Evolutionary conservation across 2,797 vertebrate genomes (phyloP).

Genomic region (Tauraco hartlaubi): DNA sequence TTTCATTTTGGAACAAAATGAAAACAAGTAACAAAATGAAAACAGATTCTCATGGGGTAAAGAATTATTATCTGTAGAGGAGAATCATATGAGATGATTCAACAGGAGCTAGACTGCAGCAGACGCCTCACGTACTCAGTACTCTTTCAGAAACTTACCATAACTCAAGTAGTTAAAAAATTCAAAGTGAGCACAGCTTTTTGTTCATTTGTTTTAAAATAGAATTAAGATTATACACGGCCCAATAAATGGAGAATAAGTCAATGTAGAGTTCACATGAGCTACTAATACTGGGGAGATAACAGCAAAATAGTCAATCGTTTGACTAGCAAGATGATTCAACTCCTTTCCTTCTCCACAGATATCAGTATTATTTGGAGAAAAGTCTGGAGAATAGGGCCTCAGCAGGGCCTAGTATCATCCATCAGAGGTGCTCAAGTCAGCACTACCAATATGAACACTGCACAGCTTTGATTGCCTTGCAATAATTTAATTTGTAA

Average conservation of each 20-base stretch:
- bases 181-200: neutral
- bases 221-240: neutral
- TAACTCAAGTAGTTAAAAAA: neutral
- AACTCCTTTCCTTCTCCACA: neutral
- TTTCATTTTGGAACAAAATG: conserved; percentile 68
- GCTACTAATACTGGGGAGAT: neutral
- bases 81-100: neutral
- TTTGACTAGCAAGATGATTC: neutral
- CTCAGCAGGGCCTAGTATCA: neutral
- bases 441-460: fast-evolving
- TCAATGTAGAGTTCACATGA: neutral
- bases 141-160: neutral
- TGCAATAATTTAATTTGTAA: neutral
- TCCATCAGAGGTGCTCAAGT: neutral
- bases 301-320: neutral
- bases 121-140: neutral
- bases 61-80: conserved; percentile 13
- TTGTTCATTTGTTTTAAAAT: neutral
- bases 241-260: neutral
- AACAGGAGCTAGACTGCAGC: neutral
- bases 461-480: fast-evolving
- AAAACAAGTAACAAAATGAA: conserved; percentile 63
- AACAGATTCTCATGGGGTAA: conserved; percentile 48
- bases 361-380: neutral
- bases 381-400: neutral